Evolutionary conservation across 2,113 vertebrate species (phyloP), one percentile per base, ranked within the genome.

Genomic region (Oreochromis spilurus): DNA sequence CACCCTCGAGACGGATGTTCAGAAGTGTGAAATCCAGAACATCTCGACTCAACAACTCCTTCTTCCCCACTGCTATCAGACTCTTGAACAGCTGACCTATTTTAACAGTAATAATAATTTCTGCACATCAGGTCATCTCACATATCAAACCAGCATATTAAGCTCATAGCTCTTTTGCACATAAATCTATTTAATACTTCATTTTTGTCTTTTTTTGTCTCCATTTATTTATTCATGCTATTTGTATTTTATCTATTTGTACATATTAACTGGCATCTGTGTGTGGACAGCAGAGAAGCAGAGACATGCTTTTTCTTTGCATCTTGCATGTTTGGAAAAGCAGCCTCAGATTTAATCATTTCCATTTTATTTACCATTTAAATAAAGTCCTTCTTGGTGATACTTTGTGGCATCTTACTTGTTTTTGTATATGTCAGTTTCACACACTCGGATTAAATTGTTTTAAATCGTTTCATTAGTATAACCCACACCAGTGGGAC

Each of bases 21-120:
- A 55, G 21, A 6, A 26, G 24, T 2, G 24, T 57, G 55, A 29
- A 57, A 57, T 7, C 21, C 54, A 57, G 7, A 57, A 57, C 24
- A 57, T 29, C 24, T 57, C 13, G 16, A 50, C 48, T 50, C 48
- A 31, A 2, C 31, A 17, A 17, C 55, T 16, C 7, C 24, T 57
- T 0, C 55, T 29, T 57, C 2, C 54, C 55, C 55, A 16, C 24
- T 57, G 0, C 55, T 57, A 9, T 9, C 1, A 57, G 55, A 57
- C 54, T 14, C 12, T 14, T 57, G 24, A 29, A 57, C 24, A 29
- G 55, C 24, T 58, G 13, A 58, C 55, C 13, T 1, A 0, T 58
- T 58, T 5, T 58, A 29, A 58, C 55, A 58, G 1, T 58, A 29
- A 58, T 29, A 58, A 58, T 58, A 29, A 9, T 29, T 9, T 58